Base-by-base conservation (phyloP, 2,888 invertebrate genomes). In the Patella ulyssiponensis region DNA sequence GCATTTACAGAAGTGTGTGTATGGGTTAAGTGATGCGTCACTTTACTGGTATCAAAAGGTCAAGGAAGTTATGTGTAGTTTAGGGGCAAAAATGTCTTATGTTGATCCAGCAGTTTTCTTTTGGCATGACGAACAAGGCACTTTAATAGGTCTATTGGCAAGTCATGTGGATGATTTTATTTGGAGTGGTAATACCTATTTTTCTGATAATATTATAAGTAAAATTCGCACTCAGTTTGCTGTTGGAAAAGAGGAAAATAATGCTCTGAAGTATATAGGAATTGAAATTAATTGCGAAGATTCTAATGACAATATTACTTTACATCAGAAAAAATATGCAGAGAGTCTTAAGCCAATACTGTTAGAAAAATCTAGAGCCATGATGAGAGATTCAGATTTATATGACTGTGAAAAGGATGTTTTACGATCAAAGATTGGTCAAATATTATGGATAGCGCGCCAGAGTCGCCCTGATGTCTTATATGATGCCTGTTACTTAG, bases 121-220 rank as follows among this genome's bases (percentile, higher is more conserved):
- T 51, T n/a, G 23, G 23, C 58, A 58, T 54, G 52, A 69, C 11
- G 70, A 75, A 51, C 51, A 69, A 44, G 58, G 58, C 4, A 58
- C 17, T 58, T 15, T 76, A 15, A 23, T 54, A n/a, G 78, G 73
- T 11, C 58, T 76, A 11, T 33, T 78, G 56, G 76, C 76, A 69
- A 69, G 79, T 56, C 76, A 79, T 74, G 76, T 79, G 14, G 79
- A 79, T 70, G 75, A 69, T 52, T 75, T 75, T 23, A 69, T 69
- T 15, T 75, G 75, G 75, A 69, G 69, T 20, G 75, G 75, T 20
- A 75, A 69, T 69, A 75, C 2, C n/a, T 27, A 52, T 12, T 79
- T 79, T 51, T 58, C 70, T 52, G 20, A 71, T n/a, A 52, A 23
- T 12, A 74, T 71, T n/a, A 79, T 79, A 3, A 12, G 56, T 27